A percentile compares a stretch with the other conserved stretches of the same genome.
Evolutionary conservation across 1,140 invertebrate species (phyloP).

Genomic region (Trinorchestia longiramus): DNA sequence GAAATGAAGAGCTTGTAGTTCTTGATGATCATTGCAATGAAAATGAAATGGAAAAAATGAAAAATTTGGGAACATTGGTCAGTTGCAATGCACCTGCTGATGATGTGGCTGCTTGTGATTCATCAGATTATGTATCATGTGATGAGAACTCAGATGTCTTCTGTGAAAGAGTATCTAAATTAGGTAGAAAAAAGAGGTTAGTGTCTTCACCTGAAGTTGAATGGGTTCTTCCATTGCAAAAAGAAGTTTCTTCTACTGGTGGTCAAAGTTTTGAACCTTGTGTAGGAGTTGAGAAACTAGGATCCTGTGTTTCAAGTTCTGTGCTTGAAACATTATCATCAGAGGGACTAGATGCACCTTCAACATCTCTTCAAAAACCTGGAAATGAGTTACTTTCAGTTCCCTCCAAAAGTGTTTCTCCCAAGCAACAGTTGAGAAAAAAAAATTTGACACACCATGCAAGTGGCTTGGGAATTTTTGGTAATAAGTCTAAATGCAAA

Average conservation of each 20-base stretch:
- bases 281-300: no score
- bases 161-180: not conserved
- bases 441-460: no score
- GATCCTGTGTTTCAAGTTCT: no score
- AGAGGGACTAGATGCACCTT: no score
- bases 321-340: no score
- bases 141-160: not conserved
- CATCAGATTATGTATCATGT: not conserved
- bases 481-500: no score
- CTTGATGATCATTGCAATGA: not conserved
- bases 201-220: not conserved
- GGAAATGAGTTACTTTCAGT: no score
- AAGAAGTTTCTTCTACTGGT: not conserved
- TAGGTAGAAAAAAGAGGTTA: not conserved
- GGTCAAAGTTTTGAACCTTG: not conserved
- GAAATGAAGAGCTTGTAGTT: conserved; percentile 9
- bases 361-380: no score
- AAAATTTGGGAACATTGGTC: not conserved
- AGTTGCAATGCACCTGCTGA: not conserved
- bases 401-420: no score
- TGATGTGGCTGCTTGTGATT: not conserved
- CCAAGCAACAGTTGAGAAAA: no score
- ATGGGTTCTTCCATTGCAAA: not conserved
- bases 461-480: no score
- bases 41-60: not conserved